Base-by-base conservation (phyloP, 1,140 invertebrate species). In the Drosophila ohnishii region DNA sequence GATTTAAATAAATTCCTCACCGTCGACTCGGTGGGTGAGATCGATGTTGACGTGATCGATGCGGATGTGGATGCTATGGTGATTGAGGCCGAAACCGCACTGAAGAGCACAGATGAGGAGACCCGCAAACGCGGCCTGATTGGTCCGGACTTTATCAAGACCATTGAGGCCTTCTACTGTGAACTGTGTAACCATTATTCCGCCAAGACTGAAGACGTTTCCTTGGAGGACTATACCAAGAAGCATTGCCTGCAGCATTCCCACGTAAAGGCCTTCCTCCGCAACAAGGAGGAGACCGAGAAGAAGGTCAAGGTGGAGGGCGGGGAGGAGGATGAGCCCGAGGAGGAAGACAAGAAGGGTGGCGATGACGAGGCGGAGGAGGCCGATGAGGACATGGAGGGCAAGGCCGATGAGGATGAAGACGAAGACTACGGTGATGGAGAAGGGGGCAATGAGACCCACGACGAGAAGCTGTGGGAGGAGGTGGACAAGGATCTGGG, bases 1-100 rank as follows among this genome's bases (percentile, higher is more conserved):
- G 95, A 96, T 92, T 93, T 96, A 47, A 95, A 96, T 56, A 96
- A 96, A 86, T 96, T 96, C 78, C 95, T 96, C 93, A 96, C 96
- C 30, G 93, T 97, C 9, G 96, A 96, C 92, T 96, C 96, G 19
- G 95, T 96, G 19, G 96, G 96, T n/a, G 95, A 96, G 92, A 95
- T 95, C 19, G 96, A 96, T 92, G 95, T 95, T 94, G 84, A 87
- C 10, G 92, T 91, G 30, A 92, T 91, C 71, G 86, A 90, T 53
- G 79, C 75, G 10, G 86, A 92, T 73, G 75, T 90, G 7, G 78
- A 90, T 45, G 89, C 90, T 3, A 79, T 90, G 78, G 32, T 91
- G n/a, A 65, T 72, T n/a, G 83, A 91, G 59, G 74, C 83, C 7
- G 84, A 84, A 40, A 63, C 58, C 2, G 90, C 91, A 67, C 91